Evolutionary conservation across 2,888 invertebrate genomes (phyloP), one percentile per base, ranked within the genome.

Genomic region (Heteropelma amictum): DNA sequence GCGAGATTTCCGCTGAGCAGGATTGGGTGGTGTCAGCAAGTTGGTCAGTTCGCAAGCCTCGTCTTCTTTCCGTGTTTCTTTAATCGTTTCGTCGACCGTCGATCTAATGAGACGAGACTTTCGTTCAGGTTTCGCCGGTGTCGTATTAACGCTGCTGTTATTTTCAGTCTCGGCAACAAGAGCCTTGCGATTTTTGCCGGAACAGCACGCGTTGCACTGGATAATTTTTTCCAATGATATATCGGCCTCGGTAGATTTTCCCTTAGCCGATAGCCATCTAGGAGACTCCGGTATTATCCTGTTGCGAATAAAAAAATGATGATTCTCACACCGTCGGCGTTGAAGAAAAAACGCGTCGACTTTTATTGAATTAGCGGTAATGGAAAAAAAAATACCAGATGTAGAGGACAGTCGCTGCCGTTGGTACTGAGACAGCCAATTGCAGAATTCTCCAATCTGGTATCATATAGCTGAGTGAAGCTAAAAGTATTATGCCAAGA

Each of bases 361-460:
- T 5, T 12, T 21, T 10, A 10, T 17, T 1, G 4, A 26, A 21
- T 12, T 58, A 35, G 33, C 6, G 2, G n/a, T n/a, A n/a, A n/a
- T n/a, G n/a, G n/a, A n/a, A n/a, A n/a, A n/a, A n/a, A n/a, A 49
- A 72, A 79, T 82, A 89, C 89, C 89, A 89, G 56, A 88, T 85
- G 49, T 89, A 90, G 10, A 89, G 82, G 4, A 91, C 79, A 2
- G 91, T 90, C 6, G 90, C 74, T 0, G 90, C 81, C 28, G 90
- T 90, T 0, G 91, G 91, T 30, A 91, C 85, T 12, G 90, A 88
- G 49, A 91, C 84, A 1, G 90, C 90, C 53, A 92, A 83, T 77
- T 92, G 91, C 7, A 92, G 87, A 61, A 90, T 86, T 40, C 90
- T 86, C 92, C 92, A 92, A 80, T 91, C 89, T 7, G 90, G 88